A percentile compares a stretch with the other conserved stretches of the same genome.
phyloP scores from a whole-genome alignment of 2,888 invertebrate species.

The Nebria brevicollis region DNA sequence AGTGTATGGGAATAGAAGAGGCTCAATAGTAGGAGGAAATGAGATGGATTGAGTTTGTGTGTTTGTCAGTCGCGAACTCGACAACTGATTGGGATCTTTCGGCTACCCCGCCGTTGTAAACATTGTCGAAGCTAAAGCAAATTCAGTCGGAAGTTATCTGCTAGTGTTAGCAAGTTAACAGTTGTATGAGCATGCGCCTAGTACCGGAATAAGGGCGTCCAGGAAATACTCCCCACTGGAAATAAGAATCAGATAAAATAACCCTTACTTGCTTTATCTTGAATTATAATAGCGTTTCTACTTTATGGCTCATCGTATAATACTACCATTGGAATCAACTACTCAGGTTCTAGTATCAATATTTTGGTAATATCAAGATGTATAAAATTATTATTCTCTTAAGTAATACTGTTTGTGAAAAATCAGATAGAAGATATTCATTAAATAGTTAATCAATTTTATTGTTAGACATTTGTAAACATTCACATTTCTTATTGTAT shows the following conservation, averaged over 20 bases:
- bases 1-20: neutral
- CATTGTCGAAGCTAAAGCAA: neutral
- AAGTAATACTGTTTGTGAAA: no score
- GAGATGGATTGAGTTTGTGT: neutral
- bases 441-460: no score
- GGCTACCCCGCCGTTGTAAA: neutral
- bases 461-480: neutral
- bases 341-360: neutral
- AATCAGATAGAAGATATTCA: neutral
- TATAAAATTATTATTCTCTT: no score
- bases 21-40: neutral
- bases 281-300: neutral
- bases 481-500: neutral
- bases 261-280: neutral
- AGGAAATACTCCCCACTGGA: neutral
- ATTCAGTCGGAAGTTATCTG: slow-evolving; percentile 1
- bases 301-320: neutral
- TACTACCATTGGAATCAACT: neutral
- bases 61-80: slow-evolving; percentile 1
- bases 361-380: neutral
- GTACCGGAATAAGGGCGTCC: neutral
- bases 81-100: neutral
- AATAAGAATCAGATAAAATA: neutral
- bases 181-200: neutral
- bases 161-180: slow-evolving; percentile 1